Percentiles rank a stretch among this genome's conserved stretches.
These are phyloP conservation scores for Capra hircus DNA, from an alignment of 2,113 vertebrate genomes.

Conservation along the genomic window DNA sequence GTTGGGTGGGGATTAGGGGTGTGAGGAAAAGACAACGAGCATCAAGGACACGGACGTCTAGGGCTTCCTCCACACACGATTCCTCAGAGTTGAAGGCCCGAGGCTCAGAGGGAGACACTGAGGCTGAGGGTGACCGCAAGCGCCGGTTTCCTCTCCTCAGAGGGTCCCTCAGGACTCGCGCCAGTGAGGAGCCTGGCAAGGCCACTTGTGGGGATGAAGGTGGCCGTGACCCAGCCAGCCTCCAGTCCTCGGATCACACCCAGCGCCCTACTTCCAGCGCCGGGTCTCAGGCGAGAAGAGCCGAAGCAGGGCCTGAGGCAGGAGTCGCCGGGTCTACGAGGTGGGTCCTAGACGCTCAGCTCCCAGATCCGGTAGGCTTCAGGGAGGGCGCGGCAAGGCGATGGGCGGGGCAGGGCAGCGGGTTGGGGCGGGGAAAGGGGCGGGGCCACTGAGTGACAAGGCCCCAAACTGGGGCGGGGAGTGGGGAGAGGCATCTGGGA, in stretches of 20 bases:
- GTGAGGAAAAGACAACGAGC: not conserved
- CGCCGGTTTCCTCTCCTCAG: not conserved
- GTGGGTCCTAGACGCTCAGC: rapidly evolving
- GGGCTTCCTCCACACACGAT: not conserved
- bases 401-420: not conserved
- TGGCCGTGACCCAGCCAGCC: not conserved
- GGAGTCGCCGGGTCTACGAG: rapidly evolving
- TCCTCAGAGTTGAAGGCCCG: not conserved
- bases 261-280: conserved; percentile 35
- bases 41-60: not conserved
- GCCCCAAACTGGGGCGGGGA: not conserved
- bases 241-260: not conserved
- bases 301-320: rapidly evolving
- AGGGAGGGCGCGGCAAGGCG: rapidly evolving
- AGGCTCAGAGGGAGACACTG: not conserved
- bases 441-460: not conserved
- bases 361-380: rapidly evolving
- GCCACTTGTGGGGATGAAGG: not conserved
- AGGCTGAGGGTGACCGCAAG: not conserved
- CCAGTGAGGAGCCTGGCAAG: not conserved
- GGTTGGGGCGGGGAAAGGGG: not conserved
- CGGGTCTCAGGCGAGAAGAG: not conserved
- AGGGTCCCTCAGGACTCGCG: not conserved
- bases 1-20: rapidly evolving
- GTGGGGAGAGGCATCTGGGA: not conserved